Conservation (phyloP, 2,797 vertebrate genomes). For the Megaceryle alcyon region DNA sequence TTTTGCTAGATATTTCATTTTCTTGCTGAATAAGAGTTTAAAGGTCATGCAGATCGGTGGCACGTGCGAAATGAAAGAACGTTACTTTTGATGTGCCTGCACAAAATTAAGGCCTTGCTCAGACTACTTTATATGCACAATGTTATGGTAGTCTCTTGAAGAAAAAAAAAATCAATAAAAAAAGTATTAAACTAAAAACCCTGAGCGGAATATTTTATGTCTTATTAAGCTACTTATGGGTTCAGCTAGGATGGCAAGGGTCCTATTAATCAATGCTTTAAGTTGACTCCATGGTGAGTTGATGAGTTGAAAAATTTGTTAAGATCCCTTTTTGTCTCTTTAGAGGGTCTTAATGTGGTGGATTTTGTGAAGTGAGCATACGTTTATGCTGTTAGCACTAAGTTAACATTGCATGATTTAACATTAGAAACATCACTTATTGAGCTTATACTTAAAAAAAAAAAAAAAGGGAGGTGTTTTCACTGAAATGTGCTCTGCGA, state of each 20-base stretch:
- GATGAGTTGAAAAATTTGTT: constrained; percentile 40
- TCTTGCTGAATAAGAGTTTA: constrained; percentile 33
- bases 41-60: not conserved
- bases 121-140: constrained; percentile 20
- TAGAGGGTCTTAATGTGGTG: not conserved
- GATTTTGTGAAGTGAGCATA: not conserved
- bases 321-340: constrained; percentile 26
- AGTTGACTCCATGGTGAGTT: constrained; percentile 23
- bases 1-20: constrained; percentile 36
- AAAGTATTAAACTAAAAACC: constrained; percentile 39
- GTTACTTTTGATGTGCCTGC: not conserved
- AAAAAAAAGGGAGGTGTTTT: not conserved
- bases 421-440: constrained; percentile 2
- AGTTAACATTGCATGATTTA: constrained; percentile 11
- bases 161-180: not conserved
- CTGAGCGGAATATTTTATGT: constrained; percentile 43
- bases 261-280: constrained; percentile 29
- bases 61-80: not conserved
- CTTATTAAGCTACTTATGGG: constrained; percentile 21
- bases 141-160: constrained; percentile 13
- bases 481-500: not conserved
- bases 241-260: constrained; percentile 10
- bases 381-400: not conserved
- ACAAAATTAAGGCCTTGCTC: not conserved
- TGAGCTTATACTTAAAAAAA: not conserved